Base-by-base conservation (phyloP, 2,888 invertebrate species). In the Hoplodrina blanda region DNA sequence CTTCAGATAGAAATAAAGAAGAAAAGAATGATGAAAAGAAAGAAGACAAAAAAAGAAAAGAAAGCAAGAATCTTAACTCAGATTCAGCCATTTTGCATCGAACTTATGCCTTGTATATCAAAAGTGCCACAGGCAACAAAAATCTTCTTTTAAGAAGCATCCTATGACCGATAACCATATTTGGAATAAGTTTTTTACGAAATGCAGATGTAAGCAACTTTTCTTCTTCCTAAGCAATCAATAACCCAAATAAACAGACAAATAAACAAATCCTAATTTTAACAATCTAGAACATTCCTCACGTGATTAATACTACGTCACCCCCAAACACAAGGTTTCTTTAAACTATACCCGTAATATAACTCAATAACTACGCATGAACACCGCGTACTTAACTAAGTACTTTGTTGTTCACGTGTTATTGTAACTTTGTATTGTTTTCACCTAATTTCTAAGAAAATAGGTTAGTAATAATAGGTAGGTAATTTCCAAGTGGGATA, bases 401-500 rank as follows among this genome's bases (percentile, higher is more conserved):
- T 71, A 56, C 49, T 59, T 46, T 41, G 44, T 52, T 52, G 54
- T 33, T 53, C 76, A 75, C 80, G 62, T 69, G 76, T 60, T 63
- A 15, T 50, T 20, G 0, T 20, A 57, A 41, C 30, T 56, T 17
- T 37, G n/a, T 7, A 44, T 44, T 56, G 41, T 33, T 63, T 64
- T 52, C 37, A 25, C 30, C 25, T 2, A 53, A 57, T 57, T 76
- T 64, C 41, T 50, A 5, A 10, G 65, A 60, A 55, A 64, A 25
- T 53, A 8, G 25, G 56, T 62, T 41, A 50, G 13, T 64, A 37
- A 37, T 54, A 41, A 13, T 41, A 4, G 41, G 15, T n/a, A 1
- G 11, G 20, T 33, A 33, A 15, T 57, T 71, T 52, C 30, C 10
- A 73, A 54, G 0, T 49, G 3, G 20, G 0, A 66, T 67, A 37